Percentiles rank a stretch among this genome's conserved stretches.
These are phyloP conservation scores for Bagarius yarrelli DNA, from an alignment of 2,113 vertebrate species.

Conservation along the genomic window DNA sequence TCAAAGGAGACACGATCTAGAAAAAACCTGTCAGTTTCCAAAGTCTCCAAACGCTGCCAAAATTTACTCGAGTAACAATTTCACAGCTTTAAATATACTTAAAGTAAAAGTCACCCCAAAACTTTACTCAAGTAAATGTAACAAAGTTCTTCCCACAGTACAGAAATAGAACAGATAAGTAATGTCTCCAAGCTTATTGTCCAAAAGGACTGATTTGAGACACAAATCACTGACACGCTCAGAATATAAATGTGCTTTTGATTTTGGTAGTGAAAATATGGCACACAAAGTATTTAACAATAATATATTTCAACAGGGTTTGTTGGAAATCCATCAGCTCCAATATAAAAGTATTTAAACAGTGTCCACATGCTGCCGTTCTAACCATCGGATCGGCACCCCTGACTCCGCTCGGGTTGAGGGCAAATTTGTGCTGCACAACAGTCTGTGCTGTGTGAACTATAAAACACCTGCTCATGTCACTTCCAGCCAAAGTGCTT, in stretches of 20 bases:
- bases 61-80: no score
- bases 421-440: conserved; percentile 27
- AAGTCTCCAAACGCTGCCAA: no score
- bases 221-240: no score
- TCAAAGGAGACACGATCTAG: no score
- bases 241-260: neutral
- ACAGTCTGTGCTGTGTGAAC: conserved; percentile 24
- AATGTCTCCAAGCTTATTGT: no score
- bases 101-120: no score
- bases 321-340: neutral
- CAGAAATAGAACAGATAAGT: no score
- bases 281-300: conserved; percentile 9
- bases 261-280: neutral
- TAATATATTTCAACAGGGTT: conserved; percentile 12
- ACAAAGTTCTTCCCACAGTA: no score
- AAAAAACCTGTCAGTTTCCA: no score
- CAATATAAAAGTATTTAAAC: neutral
- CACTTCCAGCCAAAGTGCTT: conserved; percentile 8
- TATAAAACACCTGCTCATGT: conserved; percentile 29
- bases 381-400: conserved; percentile 8
- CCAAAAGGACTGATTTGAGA: no score
- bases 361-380: neutral
- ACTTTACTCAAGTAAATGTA: no score
- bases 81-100: no score
- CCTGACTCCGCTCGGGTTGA: conserved; percentile 27